Evolutionary conservation across 2,888 invertebrate species (phyloP), one percentile per base, ranked within the genome.

Genomic region (Cheilosia soror): DNA sequence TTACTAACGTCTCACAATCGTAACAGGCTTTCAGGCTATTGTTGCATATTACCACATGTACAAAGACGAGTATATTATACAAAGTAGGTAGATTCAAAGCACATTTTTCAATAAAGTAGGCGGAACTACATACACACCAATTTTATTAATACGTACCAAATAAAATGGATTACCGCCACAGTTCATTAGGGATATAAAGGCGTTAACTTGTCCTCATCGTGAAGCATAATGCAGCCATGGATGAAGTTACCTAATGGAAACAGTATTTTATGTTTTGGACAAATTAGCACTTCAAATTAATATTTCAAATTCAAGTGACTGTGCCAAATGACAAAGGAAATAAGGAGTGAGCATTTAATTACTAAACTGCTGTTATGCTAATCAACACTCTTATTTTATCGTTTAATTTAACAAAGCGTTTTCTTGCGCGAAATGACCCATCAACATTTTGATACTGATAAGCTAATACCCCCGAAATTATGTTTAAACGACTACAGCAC

Each of bases 391-490:
- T 9, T 31, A 49, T 47, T 57, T 27, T 20, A 42, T 49, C 42
- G 51, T 58, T 76, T 49, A 76, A 58, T 49, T 60, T 58, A 42
- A 42, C 42, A 76, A 51, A 60, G 47, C 65, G 40, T 57, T 58
- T 51, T 76, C 51, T 31, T 15, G 49, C 37, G 25, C 49, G 25
- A 66, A 66, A 58, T 76, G 58, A 58, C 66, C 75, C 58, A 76
- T 66, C 66, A 76, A 66, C 65, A 75, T 58, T 75, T 75, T 57
- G 65, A 65, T 37, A 31, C 57, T 57, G 75, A 65, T 57, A 65
- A 57, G 53, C 40, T 57, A 57, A 65, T 73, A 37, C 57, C 37
- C 40, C 49, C 20, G 37, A 31, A 66, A 73, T 27, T 55, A 31
- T 66, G 58, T 53, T 66, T 49, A 58, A 76, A 76, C 49, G 40